Evolutionary conservation across 2,797 vertebrate species (phyloP).

Genomic region (Petrocephalus schoutedeni): DNA sequence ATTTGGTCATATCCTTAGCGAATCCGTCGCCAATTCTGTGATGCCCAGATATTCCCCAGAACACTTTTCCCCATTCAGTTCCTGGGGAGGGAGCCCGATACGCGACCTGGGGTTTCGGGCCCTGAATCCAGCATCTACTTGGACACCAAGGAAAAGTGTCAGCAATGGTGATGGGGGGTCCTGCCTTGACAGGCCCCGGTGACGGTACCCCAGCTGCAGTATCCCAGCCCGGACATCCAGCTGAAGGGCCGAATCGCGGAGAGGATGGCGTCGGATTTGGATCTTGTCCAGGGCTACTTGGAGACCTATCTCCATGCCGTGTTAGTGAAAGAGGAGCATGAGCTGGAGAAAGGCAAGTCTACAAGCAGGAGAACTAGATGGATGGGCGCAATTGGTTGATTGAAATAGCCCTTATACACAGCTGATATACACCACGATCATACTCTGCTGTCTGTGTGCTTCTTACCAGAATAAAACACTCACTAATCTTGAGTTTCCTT

Average conservation of each 20-base stretch:
- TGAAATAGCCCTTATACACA: not conserved
- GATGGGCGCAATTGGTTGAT: not conserved
- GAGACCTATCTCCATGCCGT: slow-evolving; percentile 17
- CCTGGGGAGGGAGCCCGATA: not conserved
- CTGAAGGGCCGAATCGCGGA: slow-evolving; percentile 24
- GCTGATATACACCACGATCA: not conserved
- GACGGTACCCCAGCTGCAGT: slow-evolving; percentile 7
- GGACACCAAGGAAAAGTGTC: not conserved
- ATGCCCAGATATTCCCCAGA: not conserved
- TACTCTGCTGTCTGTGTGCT: too few relatives aligned
- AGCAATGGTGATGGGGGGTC: not conserved
- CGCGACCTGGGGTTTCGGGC: not conserved
- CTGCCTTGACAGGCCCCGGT: not conserved
- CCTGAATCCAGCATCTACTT: not conserved
- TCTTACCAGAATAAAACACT: too few relatives aligned
- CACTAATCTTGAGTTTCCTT: not conserved
- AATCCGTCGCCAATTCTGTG: not conserved
- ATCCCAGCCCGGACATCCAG: slow-evolving; percentile 18
- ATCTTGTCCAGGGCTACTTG: slow-evolving; percentile 16
- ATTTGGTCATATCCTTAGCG: not conserved
- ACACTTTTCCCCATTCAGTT: not conserved
- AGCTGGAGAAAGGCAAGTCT: slow-evolving; percentile 7
- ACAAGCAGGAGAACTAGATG: not conserved
- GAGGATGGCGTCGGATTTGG: slow-evolving; percentile 19
- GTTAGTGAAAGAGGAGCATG: slow-evolving; percentile 6